A percentile compares a stretch with the other conserved stretches of the same genome.
phyloP scores from a whole-genome alignment of 1,140 invertebrate genomes.

The Lepeophtheirus salmonis region DNA sequence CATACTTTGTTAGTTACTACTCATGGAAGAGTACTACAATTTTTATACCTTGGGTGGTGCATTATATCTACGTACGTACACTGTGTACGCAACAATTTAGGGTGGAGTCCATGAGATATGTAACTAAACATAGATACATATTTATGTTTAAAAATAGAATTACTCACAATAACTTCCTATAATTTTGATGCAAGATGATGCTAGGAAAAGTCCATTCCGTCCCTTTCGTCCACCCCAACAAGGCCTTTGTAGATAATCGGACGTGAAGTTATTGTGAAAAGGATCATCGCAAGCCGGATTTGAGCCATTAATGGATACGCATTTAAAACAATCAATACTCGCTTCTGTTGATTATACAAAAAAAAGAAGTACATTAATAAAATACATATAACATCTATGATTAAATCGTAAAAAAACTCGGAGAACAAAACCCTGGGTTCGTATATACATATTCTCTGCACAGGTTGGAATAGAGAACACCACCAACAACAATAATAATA shows the following conservation, averaged over 20 bases:
- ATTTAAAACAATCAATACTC: constrained; percentile 86
- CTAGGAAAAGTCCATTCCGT: constrained; percentile 78
- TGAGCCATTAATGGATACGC: constrained; percentile 68
- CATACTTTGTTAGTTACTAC: no score
- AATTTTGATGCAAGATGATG: constrained; percentile 88
- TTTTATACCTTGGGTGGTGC: no score
- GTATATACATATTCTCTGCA: background rate
- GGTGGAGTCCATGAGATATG: no score
- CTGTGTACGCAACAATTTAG: no score
- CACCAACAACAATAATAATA: background rate
- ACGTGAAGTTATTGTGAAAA: constrained; percentile 80
- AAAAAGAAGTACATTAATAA: background rate
- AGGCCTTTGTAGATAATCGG: constrained; percentile 60
- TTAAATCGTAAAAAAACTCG: no score
- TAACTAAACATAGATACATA: no score
- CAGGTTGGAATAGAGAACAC: background rate
- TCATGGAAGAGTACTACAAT: no score
- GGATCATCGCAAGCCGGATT: constrained; percentile 82
- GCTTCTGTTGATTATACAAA: constrained; percentile 25
- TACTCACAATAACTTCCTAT: constrained; percentile 57
- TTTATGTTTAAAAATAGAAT: no score
- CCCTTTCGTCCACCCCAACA: constrained; percentile 82
- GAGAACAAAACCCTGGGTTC: no score
- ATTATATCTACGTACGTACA: no score
- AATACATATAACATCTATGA: background rate